Conservation (phyloP, 2,888 invertebrate genomes). For the Biston betularia region DNA sequence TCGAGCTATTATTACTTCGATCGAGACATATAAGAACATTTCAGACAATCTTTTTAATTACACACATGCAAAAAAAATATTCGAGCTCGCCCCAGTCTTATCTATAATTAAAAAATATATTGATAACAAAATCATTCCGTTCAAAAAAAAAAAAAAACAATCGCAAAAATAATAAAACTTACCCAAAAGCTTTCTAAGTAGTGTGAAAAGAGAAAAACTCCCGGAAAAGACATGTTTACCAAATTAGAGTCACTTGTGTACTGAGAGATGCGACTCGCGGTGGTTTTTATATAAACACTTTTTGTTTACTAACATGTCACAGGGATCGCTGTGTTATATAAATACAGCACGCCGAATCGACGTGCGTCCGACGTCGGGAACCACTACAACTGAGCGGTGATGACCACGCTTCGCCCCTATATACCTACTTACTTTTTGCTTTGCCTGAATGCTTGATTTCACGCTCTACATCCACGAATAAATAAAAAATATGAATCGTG, state of each 20-base stretch:
- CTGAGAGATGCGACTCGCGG: slow-evolving; percentile 66
- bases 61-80: slow-evolving; percentile 9
- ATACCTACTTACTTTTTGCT: slow-evolving; percentile 77
- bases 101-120: too few species aligned
- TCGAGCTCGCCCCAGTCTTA: too few species aligned
- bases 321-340: slow-evolving; percentile 56
- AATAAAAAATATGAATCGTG: slow-evolving; percentile 68
- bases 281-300: slow-evolving; percentile 79
- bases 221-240: slow-evolving; percentile 78
- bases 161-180: slow-evolving; percentile 56
- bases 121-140: too few species aligned
- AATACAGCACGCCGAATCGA: slow-evolving; percentile 46
- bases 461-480: slow-evolving; percentile 82
- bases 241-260: slow-evolving; percentile 68
- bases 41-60: slow-evolving; percentile 10
- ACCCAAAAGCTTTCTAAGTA: slow-evolving; percentile 83
- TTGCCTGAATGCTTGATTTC: slow-evolving; percentile 79
- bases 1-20: background rate
- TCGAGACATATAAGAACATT: slow-evolving; percentile 14
- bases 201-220: slow-evolving; percentile 76
- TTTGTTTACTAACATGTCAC: slow-evolving; percentile 83
- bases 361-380: slow-evolving; percentile 43
- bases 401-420: slow-evolving; percentile 74
- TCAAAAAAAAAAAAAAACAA: too few species aligned
- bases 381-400: slow-evolving; percentile 67